A percentile compares a stretch with the other conserved stretches of the same genome.
phyloP scores from a whole-genome alignment of 2,797 vertebrate genomes.

The Lacerta bilineata region DNA sequence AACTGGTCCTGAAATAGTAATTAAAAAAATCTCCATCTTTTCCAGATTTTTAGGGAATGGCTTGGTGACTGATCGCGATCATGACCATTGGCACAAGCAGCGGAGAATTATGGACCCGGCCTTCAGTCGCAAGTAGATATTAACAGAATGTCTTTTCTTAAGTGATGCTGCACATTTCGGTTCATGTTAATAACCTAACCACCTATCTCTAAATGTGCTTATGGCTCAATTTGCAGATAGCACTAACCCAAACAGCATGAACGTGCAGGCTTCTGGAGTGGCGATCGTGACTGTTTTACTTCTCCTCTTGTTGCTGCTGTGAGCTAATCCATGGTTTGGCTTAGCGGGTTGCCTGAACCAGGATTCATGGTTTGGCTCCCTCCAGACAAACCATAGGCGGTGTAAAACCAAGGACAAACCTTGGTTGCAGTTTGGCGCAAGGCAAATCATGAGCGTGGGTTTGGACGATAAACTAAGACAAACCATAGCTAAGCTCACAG shows the following conservation, averaged over 20 bases:
- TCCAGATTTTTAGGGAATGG: conserved; percentile 89
- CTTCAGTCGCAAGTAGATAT: conserved; percentile 86
- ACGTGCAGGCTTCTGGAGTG: no score
- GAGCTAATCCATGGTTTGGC: no score
- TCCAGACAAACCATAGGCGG: neutral
- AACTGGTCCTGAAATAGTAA: neutral
- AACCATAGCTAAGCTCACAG: no score
- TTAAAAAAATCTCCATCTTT: conserved; percentile 18
- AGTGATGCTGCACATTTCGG: neutral
- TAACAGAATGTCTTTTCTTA: neutral
- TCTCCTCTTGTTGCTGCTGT: no score
- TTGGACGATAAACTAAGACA: no score
- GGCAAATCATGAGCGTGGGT: neutral
- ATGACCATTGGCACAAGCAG: conserved; percentile 90
- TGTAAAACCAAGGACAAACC: no score
- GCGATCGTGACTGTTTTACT: no score
- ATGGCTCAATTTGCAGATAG: no score
- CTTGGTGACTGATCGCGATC: conserved; percentile 82
- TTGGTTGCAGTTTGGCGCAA: neutral
- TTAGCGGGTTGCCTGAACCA: no score
- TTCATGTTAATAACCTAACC: neutral
- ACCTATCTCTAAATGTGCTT: neutral
- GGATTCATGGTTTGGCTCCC: neutral
- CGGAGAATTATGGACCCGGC: conserved; percentile 90
- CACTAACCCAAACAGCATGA: no score